Evolutionary conservation across 1,140 invertebrate genomes (phyloP).

Genomic region (Dryas iulia): DNA sequence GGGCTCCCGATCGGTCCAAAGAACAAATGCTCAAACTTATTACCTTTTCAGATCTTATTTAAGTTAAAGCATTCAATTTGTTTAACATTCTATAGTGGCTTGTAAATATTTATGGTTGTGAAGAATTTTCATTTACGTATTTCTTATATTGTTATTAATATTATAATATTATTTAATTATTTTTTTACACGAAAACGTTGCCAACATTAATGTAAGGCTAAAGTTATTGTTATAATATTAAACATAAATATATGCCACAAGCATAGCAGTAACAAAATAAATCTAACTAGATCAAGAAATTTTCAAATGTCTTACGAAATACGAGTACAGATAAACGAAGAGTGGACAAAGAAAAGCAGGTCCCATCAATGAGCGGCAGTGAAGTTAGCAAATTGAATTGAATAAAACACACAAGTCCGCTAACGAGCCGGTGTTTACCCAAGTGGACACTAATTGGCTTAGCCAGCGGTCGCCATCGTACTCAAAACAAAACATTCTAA

Average conservation of each 20-base stretch:
- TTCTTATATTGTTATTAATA: no score
- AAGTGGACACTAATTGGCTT: conserved; percentile 79
- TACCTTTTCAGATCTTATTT: conserved; percentile 32
- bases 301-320: background rate
- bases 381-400: conserved; percentile 76
- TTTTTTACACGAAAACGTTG: no score
- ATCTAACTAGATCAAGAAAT: background rate
- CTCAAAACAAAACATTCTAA: conserved; percentile 43
- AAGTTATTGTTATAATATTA: no score
- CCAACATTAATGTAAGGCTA: no score
- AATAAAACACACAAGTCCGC: conserved; percentile 77
- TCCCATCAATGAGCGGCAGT: conserved; percentile 72
- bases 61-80: conserved; percentile 15
- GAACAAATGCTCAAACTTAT: conserved; percentile 47
- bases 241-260: no score
- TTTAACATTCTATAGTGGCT: background rate
- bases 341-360: conserved; percentile 55
- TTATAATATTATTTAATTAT: background rate
- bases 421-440: conserved; percentile 79
- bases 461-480: conserved; percentile 69
- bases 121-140: no score
- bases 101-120: background rate
- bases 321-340: conserved; percentile 31
- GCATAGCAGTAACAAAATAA: no score
- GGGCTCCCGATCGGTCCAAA: conserved; percentile 51